Evolutionary conservation across 64 coral and sea anemone genomes (phyloP).

Genomic region (Catalaphyllia jardinei): DNA sequence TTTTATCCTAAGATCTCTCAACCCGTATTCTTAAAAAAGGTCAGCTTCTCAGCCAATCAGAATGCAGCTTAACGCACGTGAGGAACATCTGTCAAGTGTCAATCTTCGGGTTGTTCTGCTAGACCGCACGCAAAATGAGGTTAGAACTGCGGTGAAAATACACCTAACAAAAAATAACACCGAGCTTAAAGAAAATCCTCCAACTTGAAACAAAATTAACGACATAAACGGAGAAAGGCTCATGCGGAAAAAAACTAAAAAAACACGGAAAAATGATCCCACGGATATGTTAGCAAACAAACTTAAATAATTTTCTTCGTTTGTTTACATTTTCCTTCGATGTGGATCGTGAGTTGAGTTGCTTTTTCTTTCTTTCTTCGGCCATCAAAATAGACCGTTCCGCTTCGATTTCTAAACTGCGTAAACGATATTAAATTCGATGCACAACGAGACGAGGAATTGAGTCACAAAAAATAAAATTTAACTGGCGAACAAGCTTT

Average conservation of each 20-base stretch:
- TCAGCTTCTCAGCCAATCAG: constrained; percentile 41
- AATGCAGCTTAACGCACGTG: constrained; percentile 12
- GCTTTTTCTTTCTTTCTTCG: neutral
- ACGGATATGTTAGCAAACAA: neutral
- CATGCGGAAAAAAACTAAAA: neutral
- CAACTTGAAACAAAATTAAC: neutral
- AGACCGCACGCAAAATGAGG: constrained; percentile 8
- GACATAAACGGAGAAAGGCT: neutral
- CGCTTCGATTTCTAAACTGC: neutral
- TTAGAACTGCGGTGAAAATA: neutral
- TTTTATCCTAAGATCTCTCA: constrained; percentile 17
- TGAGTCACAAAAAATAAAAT: too few species aligned
- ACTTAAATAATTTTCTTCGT: neutral
- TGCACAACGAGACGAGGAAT: too few species aligned
- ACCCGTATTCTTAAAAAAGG: constrained; percentile 37
- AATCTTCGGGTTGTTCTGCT: constrained; percentile 6
- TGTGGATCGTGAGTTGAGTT: neutral
- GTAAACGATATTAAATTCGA: neutral
- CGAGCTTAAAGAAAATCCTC: neutral
- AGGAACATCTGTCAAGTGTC: constrained; percentile 47
- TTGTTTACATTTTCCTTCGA: constrained; percentile 36
- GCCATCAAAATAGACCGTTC: neutral
- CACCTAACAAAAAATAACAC: neutral
- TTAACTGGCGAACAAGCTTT: too few species aligned
- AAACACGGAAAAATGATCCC: neutral